Evolutionary conservation across 2,113 vertebrate genomes (phyloP).

Genomic region (Ictalurus punctatus): DNA sequence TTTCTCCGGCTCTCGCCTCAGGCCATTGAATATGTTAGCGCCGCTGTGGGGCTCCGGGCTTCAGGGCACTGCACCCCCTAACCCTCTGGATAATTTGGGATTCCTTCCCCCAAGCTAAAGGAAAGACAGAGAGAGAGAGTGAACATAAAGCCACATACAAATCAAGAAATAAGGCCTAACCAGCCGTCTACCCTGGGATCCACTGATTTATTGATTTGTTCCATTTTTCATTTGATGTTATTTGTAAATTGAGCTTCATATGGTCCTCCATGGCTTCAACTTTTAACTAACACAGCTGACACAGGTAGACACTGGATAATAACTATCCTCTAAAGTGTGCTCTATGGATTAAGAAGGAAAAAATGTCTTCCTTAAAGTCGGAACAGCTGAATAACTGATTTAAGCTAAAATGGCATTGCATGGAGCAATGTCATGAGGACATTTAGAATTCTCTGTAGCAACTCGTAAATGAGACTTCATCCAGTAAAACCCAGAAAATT

Average conservation of each 20-base stretch:
- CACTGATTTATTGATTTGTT: conserved; percentile 77
- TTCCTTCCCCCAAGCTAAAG: conserved; percentile 70
- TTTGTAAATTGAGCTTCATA: conserved; percentile 66
- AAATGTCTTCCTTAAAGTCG: not conserved
- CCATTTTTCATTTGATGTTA: conserved; percentile 71
- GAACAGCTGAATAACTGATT: not conserved
- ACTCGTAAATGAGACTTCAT: not conserved
- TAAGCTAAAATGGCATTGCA: not conserved
- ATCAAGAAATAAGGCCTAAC: conserved; percentile 69
- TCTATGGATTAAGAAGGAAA: not conserved
- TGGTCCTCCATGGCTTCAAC: conserved; percentile 16
- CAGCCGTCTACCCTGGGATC: conserved; percentile 66
- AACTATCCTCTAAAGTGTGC: conserved; percentile 21
- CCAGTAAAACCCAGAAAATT: not conserved
- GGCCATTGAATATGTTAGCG: conserved; percentile 82
- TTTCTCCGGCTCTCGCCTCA: conserved; percentile 74
- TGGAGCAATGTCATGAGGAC: not conserved
- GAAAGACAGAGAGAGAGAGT: conserved; percentile 48
- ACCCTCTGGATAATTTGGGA: conserved; percentile 81
- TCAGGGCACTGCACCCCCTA: conserved; percentile 72
- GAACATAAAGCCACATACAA: conserved; percentile 71
- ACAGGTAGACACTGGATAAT: conserved; percentile 28
- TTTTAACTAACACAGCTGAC: conserved; percentile 17
- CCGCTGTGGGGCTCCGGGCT: conserved; percentile 75
- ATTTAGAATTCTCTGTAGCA: not conserved